A percentile compares a stretch with the other conserved stretches of the same genome.
phyloP scores from a whole-genome alignment of 2,797 vertebrate species.

The Eleutherodactylus coqui region DNA sequence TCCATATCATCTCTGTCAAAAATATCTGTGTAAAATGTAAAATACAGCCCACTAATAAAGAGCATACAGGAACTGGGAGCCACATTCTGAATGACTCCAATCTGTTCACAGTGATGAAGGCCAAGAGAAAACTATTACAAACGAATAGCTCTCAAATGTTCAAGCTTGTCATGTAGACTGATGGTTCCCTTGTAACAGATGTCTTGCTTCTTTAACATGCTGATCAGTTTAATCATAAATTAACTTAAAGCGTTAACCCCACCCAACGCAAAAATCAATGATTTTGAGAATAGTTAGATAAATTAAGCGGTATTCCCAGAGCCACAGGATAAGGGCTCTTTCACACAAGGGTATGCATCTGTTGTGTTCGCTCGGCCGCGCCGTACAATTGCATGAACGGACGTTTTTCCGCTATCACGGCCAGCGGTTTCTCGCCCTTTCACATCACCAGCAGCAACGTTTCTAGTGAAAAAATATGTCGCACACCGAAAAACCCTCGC shows the following conservation, averaged over 20 bases:
- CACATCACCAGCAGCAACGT: too few species aligned
- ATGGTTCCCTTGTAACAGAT: constrained; percentile 20
- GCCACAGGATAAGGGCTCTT: too few species aligned
- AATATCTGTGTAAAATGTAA: background rate
- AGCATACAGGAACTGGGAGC: constrained; percentile 14
- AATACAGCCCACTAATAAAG: constrained; percentile 25
- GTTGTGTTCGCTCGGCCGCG: too few species aligned
- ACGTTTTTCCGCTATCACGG: too few species aligned
- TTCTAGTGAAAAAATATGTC: too few species aligned
- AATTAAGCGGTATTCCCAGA: too few species aligned
- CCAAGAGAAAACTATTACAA: constrained; percentile 33
- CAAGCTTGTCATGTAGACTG: background rate
- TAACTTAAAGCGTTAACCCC: background rate
- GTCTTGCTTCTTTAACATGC: constrained; percentile 9
- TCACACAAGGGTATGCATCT: too few species aligned
- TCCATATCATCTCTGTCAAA: background rate
- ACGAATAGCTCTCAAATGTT: constrained; percentile 7
- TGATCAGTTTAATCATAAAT: constrained; percentile 1
- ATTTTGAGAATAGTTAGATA: background rate
- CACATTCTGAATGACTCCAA: constrained; percentile 4
- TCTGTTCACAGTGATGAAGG: constrained; percentile 33
- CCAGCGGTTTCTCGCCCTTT: too few species aligned
- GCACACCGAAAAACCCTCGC: too few species aligned
- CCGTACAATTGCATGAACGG: too few species aligned
- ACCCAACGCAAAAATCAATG: background rate